Percentiles rank a stretch among this genome's conserved stretches.
Conservation (phyloP, 2,797 vertebrate genomes). For the Megaceryle alcyon region DNA sequence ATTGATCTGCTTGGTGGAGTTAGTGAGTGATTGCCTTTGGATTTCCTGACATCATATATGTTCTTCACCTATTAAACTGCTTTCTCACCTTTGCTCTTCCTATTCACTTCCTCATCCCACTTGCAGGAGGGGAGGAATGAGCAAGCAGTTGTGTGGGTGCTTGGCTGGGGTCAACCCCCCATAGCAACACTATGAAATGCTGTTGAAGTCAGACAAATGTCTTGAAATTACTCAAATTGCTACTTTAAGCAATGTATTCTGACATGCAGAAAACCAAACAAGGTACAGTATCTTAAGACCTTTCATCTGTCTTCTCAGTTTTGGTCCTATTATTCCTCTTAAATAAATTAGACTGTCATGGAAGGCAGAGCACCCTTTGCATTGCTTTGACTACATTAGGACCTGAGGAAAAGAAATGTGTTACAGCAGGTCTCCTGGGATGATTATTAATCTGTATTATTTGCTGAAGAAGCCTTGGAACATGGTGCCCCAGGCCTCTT, state of each 20-base stretch:
- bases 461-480: neutral
- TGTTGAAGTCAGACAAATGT: neutral
- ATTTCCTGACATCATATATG: neutral
- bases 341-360: neutral
- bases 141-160: neutral
- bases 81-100: neutral
- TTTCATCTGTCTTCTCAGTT: neutral
- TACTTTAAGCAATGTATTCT: neutral
- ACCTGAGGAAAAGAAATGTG: neutral
- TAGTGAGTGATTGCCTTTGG: neutral
- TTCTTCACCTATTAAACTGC: neutral
- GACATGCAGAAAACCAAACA: neutral
- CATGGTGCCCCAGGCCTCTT: neutral
- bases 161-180: neutral
- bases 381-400: neutral
- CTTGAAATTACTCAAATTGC: neutral
- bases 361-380: neutral
- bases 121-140: neutral
- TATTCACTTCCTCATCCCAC: neutral
- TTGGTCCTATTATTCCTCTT: neutral
- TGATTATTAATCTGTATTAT: neutral
- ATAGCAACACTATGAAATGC: neutral
- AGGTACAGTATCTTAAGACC: neutral
- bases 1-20: neutral
- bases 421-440: neutral